Evolutionary conservation across 2,113 vertebrate species (phyloP).

Genomic region (Pimephales promelas): DNA sequence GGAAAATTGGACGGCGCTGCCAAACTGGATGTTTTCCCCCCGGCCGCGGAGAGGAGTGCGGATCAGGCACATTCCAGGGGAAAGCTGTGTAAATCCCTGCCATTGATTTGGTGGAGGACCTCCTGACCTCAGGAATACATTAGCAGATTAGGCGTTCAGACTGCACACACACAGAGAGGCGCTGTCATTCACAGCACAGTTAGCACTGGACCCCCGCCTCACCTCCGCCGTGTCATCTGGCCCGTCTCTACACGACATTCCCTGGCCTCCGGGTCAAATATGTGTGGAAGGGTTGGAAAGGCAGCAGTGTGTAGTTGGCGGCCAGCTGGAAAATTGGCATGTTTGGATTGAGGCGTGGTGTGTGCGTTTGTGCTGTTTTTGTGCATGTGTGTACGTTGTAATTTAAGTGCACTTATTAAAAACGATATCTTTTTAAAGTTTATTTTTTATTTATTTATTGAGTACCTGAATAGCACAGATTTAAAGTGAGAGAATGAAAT

Average conservation of each 20-base stretch:
- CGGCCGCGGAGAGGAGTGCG: slow-evolving; percentile 61
- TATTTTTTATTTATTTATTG: neutral
- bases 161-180: slow-evolving; percentile 63
- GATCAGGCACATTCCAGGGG: slow-evolving; percentile 77
- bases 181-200: slow-evolving; percentile 61
- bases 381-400: neutral
- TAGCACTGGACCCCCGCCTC: slow-evolving; percentile 33
- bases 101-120: slow-evolving; percentile 78
- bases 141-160: slow-evolving; percentile 77
- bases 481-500: no score
- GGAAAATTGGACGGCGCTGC: slow-evolving; percentile 72
- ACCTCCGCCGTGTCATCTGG: slow-evolving; percentile 22
- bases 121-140: slow-evolving; percentile 81
- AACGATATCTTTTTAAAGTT: no score
- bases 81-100: slow-evolving; percentile 80
- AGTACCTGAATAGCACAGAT: no score
- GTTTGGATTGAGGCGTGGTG: neutral
- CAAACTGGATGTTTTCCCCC: slow-evolving; percentile 71
- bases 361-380: neutral
- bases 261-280: slow-evolving; percentile 6
- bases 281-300: slow-evolving; percentile 22
- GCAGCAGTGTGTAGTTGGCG: neutral
- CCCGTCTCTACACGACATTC: slow-evolving; percentile 19
- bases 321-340: slow-evolving; percentile 4
- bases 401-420: neutral